phyloP scores from a whole-genome alignment of 1,140 invertebrate genomes.

The Aphaenogaster floridana region DNA sequence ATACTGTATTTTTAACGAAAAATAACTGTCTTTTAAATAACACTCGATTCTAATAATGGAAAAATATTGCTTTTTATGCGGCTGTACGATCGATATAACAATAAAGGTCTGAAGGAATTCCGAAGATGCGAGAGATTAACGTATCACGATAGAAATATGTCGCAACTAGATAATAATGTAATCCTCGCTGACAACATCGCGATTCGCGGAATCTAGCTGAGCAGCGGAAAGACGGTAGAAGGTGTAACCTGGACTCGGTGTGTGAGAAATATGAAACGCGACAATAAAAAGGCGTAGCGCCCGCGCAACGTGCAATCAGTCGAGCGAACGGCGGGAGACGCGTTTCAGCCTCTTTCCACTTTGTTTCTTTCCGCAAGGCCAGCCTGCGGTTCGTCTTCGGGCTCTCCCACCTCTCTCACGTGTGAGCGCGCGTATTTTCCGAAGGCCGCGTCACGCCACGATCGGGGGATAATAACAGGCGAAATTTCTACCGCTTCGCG shows the following conservation, averaged over 20 bases:
- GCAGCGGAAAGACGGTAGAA: not conserved
- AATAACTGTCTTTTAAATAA: conserved; percentile 8
- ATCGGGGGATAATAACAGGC: conserved; percentile 73
- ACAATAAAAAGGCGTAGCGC: conserved; percentile 51
- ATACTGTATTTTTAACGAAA: conserved; percentile 14
- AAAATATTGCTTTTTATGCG: not conserved
- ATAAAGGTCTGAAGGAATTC: not conserved
- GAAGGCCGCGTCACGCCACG: conserved; percentile 53
- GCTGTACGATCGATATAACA: not conserved
- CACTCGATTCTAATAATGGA: not conserved
- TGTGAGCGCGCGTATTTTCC: conserved; percentile 56
- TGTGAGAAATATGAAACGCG: conserved; percentile 44
- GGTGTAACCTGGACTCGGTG: conserved; percentile 16
- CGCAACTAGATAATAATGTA: conserved; percentile 15
- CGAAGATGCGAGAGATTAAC: not conserved
- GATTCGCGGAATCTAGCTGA: conserved; percentile 17
- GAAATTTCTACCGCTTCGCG: conserved; percentile 68
- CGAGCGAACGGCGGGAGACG: conserved; percentile 18
- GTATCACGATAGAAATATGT: not conserved
- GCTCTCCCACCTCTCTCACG: conserved; percentile 33
- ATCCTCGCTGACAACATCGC: not conserved
- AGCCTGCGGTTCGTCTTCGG: conserved; percentile 52
- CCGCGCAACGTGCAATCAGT: conserved; percentile 49
- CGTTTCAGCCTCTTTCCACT: conserved; percentile 46
- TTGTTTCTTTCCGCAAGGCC: conserved; percentile 54